Evolutionary conservation across 2,797 vertebrate species (phyloP).

Genomic region (Pipistrellus kuhlii): DNA sequence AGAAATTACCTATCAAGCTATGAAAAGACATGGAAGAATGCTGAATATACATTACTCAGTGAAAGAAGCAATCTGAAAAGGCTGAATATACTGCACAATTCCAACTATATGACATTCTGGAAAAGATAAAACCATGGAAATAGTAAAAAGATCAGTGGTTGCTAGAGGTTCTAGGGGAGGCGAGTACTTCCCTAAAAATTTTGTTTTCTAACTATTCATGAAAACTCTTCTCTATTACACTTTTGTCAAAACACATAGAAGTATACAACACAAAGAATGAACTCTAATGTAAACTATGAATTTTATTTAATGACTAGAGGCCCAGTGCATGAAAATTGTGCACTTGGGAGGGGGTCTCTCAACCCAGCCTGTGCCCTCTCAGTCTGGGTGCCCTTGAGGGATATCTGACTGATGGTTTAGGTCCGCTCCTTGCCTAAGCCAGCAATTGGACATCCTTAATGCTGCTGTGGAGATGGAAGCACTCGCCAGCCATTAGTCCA

Average conservation of each 20-base stretch:
- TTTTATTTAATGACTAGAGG: not conserved
- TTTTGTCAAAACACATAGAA: slow-evolving; percentile 26
- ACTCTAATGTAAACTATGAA: not conserved
- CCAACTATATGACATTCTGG: not conserved
- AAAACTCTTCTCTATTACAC: not conserved
- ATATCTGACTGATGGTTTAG: too few relatives aligned
- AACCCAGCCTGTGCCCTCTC: too few relatives aligned
- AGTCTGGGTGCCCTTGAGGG: too few relatives aligned
- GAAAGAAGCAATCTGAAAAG: not conserved
- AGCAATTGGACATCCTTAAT: too few relatives aligned
- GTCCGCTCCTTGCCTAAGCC: too few relatives aligned
- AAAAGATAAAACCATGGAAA: slow-evolving; percentile 21
- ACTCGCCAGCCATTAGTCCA: too few relatives aligned
- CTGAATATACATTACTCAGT: not conserved
- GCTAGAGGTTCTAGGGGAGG: not conserved
- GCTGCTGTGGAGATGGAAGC: too few relatives aligned
- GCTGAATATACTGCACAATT: not conserved
- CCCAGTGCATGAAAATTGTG: too few relatives aligned
- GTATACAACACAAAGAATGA: not conserved
- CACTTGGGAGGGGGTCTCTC: too few relatives aligned
- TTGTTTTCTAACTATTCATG: not conserved
- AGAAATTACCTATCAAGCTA: not conserved
- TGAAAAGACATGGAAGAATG: not conserved
- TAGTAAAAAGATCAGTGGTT: not conserved
- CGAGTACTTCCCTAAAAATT: not conserved